Evolutionary conservation across 92 coral and sea anemone genomes (phyloP), one percentile per base, ranked within the genome.

Genomic region (Blastomussa wellsi): DNA sequence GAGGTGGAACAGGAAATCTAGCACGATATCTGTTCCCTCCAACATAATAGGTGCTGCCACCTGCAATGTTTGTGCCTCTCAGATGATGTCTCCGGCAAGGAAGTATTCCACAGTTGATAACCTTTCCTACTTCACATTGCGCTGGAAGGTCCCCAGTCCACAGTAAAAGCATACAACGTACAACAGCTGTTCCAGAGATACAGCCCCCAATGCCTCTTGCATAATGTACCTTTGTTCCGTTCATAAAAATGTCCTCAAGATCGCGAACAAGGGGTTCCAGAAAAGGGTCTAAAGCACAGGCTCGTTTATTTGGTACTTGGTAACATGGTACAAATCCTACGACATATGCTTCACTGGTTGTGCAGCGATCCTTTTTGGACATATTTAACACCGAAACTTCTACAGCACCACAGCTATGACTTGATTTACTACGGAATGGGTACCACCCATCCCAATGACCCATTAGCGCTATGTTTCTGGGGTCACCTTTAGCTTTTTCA

Each of bases 81-180:
- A 90, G 33, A 49, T 89, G 53, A 47, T 89, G 90, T 24, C 92
- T 52, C n/a, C 87, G 42, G 70, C 89, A 89, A 5, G 92, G 79
- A 39, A 74, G 22, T 19, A 81, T 80, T 12, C 87, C 90, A 90
- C 92, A 47, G 13, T 86, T 86, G 16, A 90, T 86, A 51, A 90
- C 86, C 81, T 90, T 90, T 2, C 92, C 90, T 17, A 86, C 90
- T 76, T 90, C 87, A 65, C 90, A 90, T 55, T 86, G 86, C 69
- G 89, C 89, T 51, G 89, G 89, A 22, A 1, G 16, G 24, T 86
- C 89, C 44, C 89, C 86, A 3, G 86, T 73, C 86, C 86, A 83
- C 19, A 57, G 16, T 32, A 83, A 73, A 22, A 83, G 78, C 51
- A 83, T 53, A 73, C 86, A 83, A 29, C 32, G 88, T 20, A 77